A percentile compares a stretch with the other conserved stretches of the same genome.
Conservation (phyloP, 2,113 vertebrate genomes). For the Xyrauchen texanus region DNA sequence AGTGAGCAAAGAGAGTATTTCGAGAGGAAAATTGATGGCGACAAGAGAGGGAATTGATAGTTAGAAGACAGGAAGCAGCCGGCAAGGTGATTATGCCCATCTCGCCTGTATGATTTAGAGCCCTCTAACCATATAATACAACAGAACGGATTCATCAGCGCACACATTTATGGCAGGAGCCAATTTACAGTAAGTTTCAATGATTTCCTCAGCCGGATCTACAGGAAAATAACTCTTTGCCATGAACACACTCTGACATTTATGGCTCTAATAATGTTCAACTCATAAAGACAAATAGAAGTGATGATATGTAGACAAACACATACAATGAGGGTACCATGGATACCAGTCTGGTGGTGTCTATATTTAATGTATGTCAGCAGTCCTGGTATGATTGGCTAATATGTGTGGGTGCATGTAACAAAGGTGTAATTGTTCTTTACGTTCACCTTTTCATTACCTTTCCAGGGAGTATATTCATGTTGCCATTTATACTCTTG, state of each 20-base stretch:
- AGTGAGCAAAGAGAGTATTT: conserved; percentile 25
- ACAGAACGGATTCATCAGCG: conserved; percentile 69
- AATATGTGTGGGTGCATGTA: conserved; percentile 35
- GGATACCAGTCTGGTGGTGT: background rate
- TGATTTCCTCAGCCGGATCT: conserved; percentile 55
- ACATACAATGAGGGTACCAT: conserved; percentile 6
- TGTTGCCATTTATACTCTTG: conserved; percentile 22
- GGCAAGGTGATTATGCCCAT: conserved; percentile 72
- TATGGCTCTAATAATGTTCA: no score
- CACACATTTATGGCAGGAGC: conserved; percentile 55
- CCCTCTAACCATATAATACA: conserved; percentile 62
- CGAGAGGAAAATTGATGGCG: conserved; percentile 69
- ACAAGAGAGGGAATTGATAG: conserved; percentile 67
- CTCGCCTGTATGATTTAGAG: conserved; percentile 68
- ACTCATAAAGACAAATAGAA: background rate
- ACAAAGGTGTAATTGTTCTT: conserved; percentile 49
- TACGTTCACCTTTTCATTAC: conserved; percentile 44
- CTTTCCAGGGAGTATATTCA: conserved; percentile 29
- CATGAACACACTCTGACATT: conserved; percentile 41
- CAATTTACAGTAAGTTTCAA: conserved; percentile 61
- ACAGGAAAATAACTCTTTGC: conserved; percentile 49
- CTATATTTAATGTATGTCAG: conserved; percentile 39
- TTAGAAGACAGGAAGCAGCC: conserved; percentile 72
- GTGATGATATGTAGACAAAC: conserved; percentile 20
- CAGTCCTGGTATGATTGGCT: conserved; percentile 14